Conservation (phyloP, 2,888 invertebrate species). For the Cinara cedri region DNA sequence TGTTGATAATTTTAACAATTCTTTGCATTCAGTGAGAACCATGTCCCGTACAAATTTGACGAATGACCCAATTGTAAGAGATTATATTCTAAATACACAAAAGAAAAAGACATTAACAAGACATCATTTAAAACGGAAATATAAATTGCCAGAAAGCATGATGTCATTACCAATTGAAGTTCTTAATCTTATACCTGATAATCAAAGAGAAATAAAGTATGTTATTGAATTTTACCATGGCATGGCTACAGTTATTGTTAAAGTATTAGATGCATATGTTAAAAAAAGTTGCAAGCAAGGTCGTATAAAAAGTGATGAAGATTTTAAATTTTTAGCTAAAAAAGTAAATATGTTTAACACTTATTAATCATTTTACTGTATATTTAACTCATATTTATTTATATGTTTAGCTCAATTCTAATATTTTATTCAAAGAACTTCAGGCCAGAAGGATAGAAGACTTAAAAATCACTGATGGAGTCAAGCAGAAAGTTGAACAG, state of each 20-base stretch:
- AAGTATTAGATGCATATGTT: slow-evolving; percentile 36
- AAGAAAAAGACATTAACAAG: not conserved
- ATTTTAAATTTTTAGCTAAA: slow-evolving; percentile 92
- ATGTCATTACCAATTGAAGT: slow-evolving; percentile 38
- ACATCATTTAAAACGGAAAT: not conserved
- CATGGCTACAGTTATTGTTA: slow-evolving; percentile 51
- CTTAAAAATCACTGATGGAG: slow-evolving; percentile 73
- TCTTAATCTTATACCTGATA: slow-evolving; percentile 35
- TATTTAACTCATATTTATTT: not conserved
- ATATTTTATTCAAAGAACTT: slow-evolving; percentile 48
- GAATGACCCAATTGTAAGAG: slow-evolving; percentile 41
- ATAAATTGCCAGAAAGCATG: slow-evolving; percentile 46
- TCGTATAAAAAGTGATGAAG: slow-evolving; percentile 84
- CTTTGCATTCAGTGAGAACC: not conserved
- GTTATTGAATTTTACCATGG: slow-evolving; percentile 50
- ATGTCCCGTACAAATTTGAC: not conserved
- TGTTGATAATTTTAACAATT: slow-evolving; percentile 2
- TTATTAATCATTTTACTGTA: not conserved
- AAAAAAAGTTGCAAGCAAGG: slow-evolving; percentile 73
- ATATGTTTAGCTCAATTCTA: slow-evolving; percentile 38
- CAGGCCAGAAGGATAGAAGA: slow-evolving; percentile 36
- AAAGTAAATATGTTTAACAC: slow-evolving; percentile 69
- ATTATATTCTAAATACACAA: slow-evolving; percentile 24
- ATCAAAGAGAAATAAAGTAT: slow-evolving; percentile 36
- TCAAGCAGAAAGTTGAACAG: slow-evolving; percentile 82